Conservation (phyloP, 2,888 invertebrate genomes). For the Macaria notata region DNA sequence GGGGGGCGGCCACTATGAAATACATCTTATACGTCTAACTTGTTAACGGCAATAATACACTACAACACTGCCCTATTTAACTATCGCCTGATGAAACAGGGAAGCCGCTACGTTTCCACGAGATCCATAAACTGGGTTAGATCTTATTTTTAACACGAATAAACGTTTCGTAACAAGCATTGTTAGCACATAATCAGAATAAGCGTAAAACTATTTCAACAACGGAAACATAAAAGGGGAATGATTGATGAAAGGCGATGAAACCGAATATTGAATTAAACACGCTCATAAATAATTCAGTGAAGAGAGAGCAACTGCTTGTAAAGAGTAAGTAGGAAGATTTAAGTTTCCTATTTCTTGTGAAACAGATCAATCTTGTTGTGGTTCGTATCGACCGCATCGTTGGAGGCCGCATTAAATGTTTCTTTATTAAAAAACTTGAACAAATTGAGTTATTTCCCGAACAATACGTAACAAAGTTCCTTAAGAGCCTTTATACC, state of each 20-base stretch:
- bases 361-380: conserved; percentile 4
- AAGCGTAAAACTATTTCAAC: conserved; percentile 20
- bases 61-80: conserved; percentile 60
- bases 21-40: conserved; percentile 68
- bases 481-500: conserved; percentile 13
- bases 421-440: conserved; percentile 20
- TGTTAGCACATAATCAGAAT: conserved; percentile 19
- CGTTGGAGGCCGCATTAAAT: background rate
- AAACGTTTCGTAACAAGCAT: conserved; percentile 31
- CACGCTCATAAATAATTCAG: conserved; percentile 2
- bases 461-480: conserved; percentile 18
- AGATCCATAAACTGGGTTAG: conserved; percentile 34
- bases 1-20: conserved; percentile 58
- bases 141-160: conserved; percentile 29
- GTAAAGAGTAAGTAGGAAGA: background rate
- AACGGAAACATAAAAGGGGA: conserved; percentile 14
- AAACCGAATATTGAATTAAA: conserved; percentile 11
- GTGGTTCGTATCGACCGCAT: conserved; percentile 3
- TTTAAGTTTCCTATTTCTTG: conserved; percentile 1
- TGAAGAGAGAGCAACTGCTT: background rate
- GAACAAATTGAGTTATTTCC: conserved; percentile 13
- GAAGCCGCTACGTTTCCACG: conserved; percentile 33
- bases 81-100: conserved; percentile 57
- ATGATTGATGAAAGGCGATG: conserved; percentile 9
- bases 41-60: conserved; percentile 63